Base-by-base conservation (phyloP, 2,113 vertebrate species). In the Thunnus maccoyii region DNA sequence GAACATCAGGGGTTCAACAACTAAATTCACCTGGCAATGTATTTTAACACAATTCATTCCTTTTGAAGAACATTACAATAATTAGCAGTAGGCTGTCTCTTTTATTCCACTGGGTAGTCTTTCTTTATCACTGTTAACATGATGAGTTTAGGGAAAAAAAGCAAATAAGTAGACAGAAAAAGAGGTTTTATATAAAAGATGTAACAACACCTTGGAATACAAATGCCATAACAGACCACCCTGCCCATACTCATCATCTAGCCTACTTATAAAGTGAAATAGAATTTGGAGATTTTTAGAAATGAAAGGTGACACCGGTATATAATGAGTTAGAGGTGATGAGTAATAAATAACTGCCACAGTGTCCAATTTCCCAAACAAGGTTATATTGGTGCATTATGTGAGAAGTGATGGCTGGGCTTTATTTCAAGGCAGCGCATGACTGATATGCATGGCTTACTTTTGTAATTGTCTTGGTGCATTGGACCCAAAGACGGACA, bases 391-490 rank as follows among this genome's bases (percentile, higher is more conserved):
- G 55, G 81, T 82, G 68, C 76, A 76, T 81, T 76, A 80, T 85
- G 83, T 78, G 88, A 70, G 77, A 86, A 83, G 76, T 78, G 64
- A 90, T 74, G 85, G 84, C 76, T 78, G 76, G 86, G 87, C 91
- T 91, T 92, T 89, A 88, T 91, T 92, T 90, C 83, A 77, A 93
- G 88, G 84, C 86, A 82, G 89, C 70, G 36, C 85, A 90, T 95
- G 93, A 95, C 93, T 95, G 94, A 95, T 95, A 95, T 95, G 94
- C 95, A 95, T 95, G 94, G 87, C 93, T 95, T 94, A 90, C 91
- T 92, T 91, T 89, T 93, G 93, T 95, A 95, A 95, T 95, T 95
- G 94, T 95, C 94, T 93, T 74, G 94, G 95, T 95, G 94, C 91
- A 13, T 79, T 95, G 95, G 94, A 94, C 92, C 94, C 92, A 89